Conservation (phyloP, 2,888 invertebrate species). For the Platycnemis pennipes region DNA sequence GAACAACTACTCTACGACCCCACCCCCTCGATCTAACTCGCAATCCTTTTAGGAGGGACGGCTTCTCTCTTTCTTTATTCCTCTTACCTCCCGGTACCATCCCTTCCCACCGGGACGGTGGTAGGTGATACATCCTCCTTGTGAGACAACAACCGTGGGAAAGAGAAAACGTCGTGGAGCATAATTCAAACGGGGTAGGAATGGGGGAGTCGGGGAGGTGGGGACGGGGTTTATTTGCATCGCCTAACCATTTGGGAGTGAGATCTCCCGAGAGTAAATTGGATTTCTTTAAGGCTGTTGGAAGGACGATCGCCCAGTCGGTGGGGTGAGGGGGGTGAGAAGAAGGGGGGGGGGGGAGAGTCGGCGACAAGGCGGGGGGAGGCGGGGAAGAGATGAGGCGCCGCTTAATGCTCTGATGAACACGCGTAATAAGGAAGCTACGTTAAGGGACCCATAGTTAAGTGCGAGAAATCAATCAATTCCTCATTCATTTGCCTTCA, state of each 20-base stretch:
- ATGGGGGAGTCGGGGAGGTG: not conserved
- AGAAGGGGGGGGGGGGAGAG: not conserved
- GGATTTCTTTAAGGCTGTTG: conserved; percentile 46
- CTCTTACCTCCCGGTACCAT: not conserved
- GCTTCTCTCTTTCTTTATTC: not conserved
- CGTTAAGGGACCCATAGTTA: not conserved
- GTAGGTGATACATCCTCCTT: conserved; percentile 13
- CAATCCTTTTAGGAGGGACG: conserved; percentile 1
- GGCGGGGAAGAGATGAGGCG: not conserved
- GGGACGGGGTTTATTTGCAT: conserved; percentile 50
- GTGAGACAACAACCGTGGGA: conserved; percentile 46
- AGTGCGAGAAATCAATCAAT: not conserved
- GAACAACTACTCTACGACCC: not conserved
- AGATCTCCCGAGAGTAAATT: conserved; percentile 63
- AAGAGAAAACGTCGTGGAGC: conserved; percentile 46
- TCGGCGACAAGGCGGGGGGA: not conserved
- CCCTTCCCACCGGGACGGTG: not conserved
- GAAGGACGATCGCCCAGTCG: conserved; percentile 42
- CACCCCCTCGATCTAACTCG: not conserved
- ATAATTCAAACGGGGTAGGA: conserved; percentile 40
- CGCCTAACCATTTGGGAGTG: conserved; percentile 50
- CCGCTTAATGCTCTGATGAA: conserved; percentile 40
- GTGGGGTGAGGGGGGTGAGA: not conserved
- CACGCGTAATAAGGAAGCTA: conserved; percentile 29
- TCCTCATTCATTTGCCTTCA: not conserved